Percentiles rank a stretch among this genome's conserved stretches.
phyloP scores from a whole-genome alignment of 2,888 invertebrate species.

The Drosophila stalkeri region DNA sequence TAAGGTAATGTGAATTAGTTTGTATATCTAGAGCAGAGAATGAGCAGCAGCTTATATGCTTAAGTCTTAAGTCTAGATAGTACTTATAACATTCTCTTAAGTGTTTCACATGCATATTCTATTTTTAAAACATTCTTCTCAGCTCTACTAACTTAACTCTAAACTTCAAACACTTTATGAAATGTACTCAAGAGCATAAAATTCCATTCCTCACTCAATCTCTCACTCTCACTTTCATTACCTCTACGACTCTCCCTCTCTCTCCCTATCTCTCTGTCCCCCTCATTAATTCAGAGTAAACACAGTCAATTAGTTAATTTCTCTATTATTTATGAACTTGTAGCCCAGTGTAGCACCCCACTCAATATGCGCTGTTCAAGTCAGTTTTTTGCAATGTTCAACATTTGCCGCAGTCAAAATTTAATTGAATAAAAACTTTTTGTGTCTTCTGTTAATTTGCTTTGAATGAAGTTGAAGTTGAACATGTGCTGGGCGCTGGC shows the following conservation, averaged over 20 bases:
- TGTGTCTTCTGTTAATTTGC: conserved; percentile 74
- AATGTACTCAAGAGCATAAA: background rate
- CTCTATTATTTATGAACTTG: background rate
- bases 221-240: too few relatives aligned
- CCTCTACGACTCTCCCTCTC: background rate
- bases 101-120: background rate
- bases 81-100: background rate
- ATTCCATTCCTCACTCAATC: too few relatives aligned
- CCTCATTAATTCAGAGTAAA: background rate
- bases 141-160: background rate
- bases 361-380: conserved; percentile 12
- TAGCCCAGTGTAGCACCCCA: conserved; percentile 21
- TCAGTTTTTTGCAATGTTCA: conserved; percentile 19
- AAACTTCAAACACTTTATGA: background rate
- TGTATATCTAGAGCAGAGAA: background rate
- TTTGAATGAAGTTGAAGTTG: conserved; percentile 66
- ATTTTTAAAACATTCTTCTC: background rate
- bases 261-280: background rate
- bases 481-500: conserved; percentile 43
- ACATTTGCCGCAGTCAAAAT: conserved; percentile 52
- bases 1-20: background rate
- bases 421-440: conserved; percentile 79
- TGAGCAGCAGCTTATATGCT: background rate
- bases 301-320: background rate
- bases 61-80: background rate